phyloP scores from a whole-genome alignment of 1,140 invertebrate genomes.

The Bombyx mori region DNA sequence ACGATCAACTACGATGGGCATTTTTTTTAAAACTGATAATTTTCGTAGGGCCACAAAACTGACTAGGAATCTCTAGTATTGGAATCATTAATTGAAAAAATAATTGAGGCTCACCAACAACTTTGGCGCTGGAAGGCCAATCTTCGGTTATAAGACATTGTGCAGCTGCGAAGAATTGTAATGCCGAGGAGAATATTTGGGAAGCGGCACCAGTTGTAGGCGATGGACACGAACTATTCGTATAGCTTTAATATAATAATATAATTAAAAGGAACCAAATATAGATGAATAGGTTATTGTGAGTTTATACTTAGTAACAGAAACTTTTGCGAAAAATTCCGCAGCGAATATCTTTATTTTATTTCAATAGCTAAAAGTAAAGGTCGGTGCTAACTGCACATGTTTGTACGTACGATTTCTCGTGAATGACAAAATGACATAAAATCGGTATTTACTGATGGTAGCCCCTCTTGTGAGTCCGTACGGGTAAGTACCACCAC shows the following conservation, averaged over 20 bases:
- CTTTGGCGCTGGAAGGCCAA: slow-evolving; percentile 2
- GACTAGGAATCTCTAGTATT: background rate
- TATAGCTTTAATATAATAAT: background rate
- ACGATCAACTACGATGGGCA: background rate
- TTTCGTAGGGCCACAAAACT: background rate
- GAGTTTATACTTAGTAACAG: too few species aligned
- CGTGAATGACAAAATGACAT: too few species aligned
- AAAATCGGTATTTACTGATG: too few species aligned
- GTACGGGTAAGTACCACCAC: too few species aligned
- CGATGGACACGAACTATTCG: slow-evolving; percentile 7
- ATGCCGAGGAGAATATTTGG: slow-evolving; percentile 10
- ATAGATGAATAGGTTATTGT: too few species aligned
- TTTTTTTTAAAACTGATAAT: background rate
- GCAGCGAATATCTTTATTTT: too few species aligned
- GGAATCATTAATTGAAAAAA: background rate
- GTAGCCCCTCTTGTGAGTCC: too few species aligned
- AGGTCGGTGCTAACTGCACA: too few species aligned
- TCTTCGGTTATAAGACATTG: slow-evolving; percentile 13
- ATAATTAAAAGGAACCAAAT: too few species aligned
- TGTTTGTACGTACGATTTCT: too few species aligned
- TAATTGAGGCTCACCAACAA: slow-evolving; percentile 3
- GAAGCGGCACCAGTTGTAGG: slow-evolving; percentile 11
- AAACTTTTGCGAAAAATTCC: too few species aligned
- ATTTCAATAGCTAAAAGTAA: too few species aligned
- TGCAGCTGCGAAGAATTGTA: slow-evolving; percentile 17